phyloP scores from a whole-genome alignment of 2,888 invertebrate species.

The Callimorpha dominula region DNA sequence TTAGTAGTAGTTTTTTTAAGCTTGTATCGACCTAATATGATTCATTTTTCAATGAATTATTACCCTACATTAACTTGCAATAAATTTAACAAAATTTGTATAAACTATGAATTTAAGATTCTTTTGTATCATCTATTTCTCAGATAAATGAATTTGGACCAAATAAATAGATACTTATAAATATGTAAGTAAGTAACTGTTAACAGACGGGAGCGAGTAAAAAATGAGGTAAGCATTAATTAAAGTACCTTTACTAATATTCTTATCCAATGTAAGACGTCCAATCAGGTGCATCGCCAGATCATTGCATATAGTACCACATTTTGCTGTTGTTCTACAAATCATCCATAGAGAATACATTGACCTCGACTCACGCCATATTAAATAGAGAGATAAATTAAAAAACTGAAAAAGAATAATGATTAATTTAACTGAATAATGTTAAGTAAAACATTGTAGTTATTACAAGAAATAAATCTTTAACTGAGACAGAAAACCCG shows the following conservation, averaged over 20 bases:
- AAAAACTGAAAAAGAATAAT: conserved; percentile 46
- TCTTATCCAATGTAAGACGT: conserved; percentile 53
- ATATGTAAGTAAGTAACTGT: too few relatives aligned
- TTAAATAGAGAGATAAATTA: conserved; percentile 48
- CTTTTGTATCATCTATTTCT: too few relatives aligned
- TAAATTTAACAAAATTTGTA: too few relatives aligned
- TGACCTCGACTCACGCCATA: conserved; percentile 65
- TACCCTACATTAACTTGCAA: too few relatives aligned
- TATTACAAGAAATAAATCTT: background rate
- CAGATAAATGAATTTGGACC: too few relatives aligned
- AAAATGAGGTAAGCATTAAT: too few relatives aligned
- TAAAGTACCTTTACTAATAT: conserved; percentile 48
- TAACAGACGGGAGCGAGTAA: too few relatives aligned
- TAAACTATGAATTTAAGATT: too few relatives aligned
- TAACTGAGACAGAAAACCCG: background rate
- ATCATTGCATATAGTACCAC: conserved; percentile 54
- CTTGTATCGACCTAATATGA: too few relatives aligned
- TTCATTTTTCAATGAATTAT: too few relatives aligned
- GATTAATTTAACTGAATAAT: background rate
- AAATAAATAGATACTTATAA: too few relatives aligned
- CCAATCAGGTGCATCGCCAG: conserved; percentile 57
- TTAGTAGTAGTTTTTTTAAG: too few relatives aligned
- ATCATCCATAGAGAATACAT: conserved; percentile 63
- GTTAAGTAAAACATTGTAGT: background rate
- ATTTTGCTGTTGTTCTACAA: conserved; percentile 57